Percentiles rank a stretch among this genome's conserved stretches.
Evolutionary conservation across 2,113 vertebrate species (phyloP).

Genomic region (Tonatia bakeri): DNA sequence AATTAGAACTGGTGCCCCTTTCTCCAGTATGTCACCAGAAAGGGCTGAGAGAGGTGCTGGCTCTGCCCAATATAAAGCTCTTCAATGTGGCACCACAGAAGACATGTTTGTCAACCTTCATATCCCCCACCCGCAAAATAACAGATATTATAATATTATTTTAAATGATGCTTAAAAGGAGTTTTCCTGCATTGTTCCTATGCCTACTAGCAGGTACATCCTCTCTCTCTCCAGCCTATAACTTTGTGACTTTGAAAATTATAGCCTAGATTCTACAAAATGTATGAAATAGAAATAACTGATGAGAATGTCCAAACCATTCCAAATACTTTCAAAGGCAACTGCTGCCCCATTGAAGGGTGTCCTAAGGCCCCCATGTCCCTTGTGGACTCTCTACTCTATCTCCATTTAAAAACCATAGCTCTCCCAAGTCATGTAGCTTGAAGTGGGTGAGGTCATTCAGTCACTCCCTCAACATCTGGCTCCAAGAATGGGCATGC

Average conservation of each 20-base stretch:
- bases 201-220: background rate
- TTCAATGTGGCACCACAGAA: background rate
- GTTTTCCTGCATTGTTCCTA: background rate
- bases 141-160: background rate
- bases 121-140: background rate
- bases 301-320: background rate
- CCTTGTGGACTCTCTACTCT: background rate
- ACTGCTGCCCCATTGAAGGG: background rate
- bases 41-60: fast-evolving
- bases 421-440: background rate
- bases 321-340: background rate
- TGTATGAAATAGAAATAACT: background rate
- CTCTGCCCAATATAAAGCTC: background rate
- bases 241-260: background rate
- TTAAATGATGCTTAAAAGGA: background rate
- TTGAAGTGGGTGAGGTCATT: background rate
- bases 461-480: background rate
- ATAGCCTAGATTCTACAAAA: background rate
- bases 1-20: background rate
- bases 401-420: background rate
- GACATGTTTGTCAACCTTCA: background rate
- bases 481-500: background rate
- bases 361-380: background rate
- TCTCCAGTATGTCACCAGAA: background rate
- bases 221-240: background rate